phyloP scores from a whole-genome alignment of 2,113 vertebrate genomes.

The Corynorhinus townsendii region DNA sequence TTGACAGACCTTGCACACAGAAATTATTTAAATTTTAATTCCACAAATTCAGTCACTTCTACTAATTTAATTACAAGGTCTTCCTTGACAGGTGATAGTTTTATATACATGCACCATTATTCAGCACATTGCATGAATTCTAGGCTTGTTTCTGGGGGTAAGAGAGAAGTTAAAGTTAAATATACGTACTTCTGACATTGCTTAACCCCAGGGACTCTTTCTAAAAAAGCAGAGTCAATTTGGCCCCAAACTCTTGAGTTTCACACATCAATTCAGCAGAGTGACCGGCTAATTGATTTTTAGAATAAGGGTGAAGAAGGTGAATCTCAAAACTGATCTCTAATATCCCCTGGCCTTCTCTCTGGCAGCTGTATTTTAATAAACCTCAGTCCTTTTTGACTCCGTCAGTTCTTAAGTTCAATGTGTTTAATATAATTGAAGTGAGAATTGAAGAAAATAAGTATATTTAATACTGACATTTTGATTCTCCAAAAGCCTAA shows the following conservation, averaged over 20 bases:
- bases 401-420: conserved; percentile 10
- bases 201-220: neutral
- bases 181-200: neutral
- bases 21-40: conserved; percentile 24
- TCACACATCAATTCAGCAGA: neutral
- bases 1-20: neutral
- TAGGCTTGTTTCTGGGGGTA: conserved; percentile 16
- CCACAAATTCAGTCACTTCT: conserved; percentile 22
- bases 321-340: conserved; percentile 41
- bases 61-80: conserved; percentile 58
- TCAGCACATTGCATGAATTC: conserved; percentile 31
- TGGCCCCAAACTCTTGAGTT: neutral
- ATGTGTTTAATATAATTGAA: conserved; percentile 27
- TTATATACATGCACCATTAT: conserved; percentile 1
- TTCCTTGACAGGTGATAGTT: neutral
- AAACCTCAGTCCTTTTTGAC: neutral
- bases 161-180: conserved; percentile 1
- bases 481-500: conserved; percentile 7
- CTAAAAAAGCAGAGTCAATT: neutral
- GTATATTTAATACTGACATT: conserved; percentile 40
- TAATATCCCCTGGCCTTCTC: conserved; percentile 18
- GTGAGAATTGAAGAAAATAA: neutral
- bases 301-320: neutral
- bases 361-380: conserved; percentile 32
- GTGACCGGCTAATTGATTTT: conserved; percentile 39